Evolutionary conservation across 1,140 invertebrate genomes (phyloP).

Genomic region (Plutomurus gul): DNA sequence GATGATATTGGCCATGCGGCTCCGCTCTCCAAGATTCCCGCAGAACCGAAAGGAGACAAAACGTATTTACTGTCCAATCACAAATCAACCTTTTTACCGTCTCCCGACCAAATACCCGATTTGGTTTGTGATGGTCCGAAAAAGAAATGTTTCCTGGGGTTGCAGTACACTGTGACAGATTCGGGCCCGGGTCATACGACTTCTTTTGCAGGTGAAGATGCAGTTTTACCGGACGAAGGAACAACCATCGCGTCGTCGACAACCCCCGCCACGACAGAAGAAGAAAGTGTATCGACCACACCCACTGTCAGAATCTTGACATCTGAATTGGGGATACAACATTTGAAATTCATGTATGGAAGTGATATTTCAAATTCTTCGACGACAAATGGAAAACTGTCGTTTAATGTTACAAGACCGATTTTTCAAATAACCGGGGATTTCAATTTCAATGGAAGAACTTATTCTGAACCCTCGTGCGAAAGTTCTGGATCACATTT

Average conservation of each 20-base stretch:
- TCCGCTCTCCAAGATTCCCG: neutral
- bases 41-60: neutral
- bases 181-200: neutral
- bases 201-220: neutral
- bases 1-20: neutral
- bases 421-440: neutral
- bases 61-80: neutral
- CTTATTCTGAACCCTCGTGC: neutral
- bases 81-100: neutral
- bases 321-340: neutral
- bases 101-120: neutral
- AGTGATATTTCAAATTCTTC: neutral
- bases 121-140: slow-evolving; percentile 30
- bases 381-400: neutral
- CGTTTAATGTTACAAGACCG: neutral
- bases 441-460: neutral
- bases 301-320: neutral
- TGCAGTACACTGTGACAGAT: neutral
- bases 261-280: neutral
- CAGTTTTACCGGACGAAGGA: too few species aligned
- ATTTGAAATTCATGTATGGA: neutral
- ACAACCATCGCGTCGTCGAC: neutral
- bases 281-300: neutral
- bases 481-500: neutral
- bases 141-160: neutral